Evolutionary conservation across 1,140 invertebrate species (phyloP), one percentile per base, ranked within the genome.

Genomic region (Drosophila quadrilineata): DNA sequence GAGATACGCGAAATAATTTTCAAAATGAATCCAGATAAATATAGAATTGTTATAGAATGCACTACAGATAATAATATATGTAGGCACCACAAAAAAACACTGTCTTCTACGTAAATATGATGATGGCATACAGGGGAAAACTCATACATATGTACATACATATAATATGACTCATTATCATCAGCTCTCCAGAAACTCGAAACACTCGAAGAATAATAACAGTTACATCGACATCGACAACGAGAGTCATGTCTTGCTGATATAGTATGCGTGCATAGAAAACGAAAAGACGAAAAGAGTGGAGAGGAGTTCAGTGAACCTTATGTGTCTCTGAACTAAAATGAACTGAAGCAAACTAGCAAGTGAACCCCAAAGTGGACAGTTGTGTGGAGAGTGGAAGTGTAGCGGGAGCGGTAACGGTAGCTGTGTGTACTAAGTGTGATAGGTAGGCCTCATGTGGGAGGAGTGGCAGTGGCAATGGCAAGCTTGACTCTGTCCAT

Each of bases 221-320:
- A 31, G 35, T 33, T 38, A 26, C 5, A 53, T n/a, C n/a, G n/a
- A n/a, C n/a, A n/a, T n/a, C n/a, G n/a, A 45, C 21, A 54, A 52
- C 58, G 26, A 5, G 9, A 36, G 33, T 3, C 17, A 33, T n/a
- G 40, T 29, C 46, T 53, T 45, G 41, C 14, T 65, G 38, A 65
- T 65, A n/a, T n/a, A n/a, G n/a, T n/a, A 50, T 43, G 59, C 31
- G 33, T 26, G 46, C 17, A 40, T 65, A 58, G 38, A 54, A 54
- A 54, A 41, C 12, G 29, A 58, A 57, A 70, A 65, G 67, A n/a
- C 28, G 9, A 21, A 59, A 70, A 70, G n/a, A n/a, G n/a, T n/a
- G n/a, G n/a, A n/a, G n/a, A n/a, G n/a, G n/a, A n/a, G 67, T 70
- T 66, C 50, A 70, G 45, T 71, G 68, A 71, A 66, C 68, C 35